A percentile compares a stretch with the other conserved stretches of the same genome.
phyloP scores from a whole-genome alignment of 2,888 invertebrate genomes.

The Xiphydria camelus region DNA sequence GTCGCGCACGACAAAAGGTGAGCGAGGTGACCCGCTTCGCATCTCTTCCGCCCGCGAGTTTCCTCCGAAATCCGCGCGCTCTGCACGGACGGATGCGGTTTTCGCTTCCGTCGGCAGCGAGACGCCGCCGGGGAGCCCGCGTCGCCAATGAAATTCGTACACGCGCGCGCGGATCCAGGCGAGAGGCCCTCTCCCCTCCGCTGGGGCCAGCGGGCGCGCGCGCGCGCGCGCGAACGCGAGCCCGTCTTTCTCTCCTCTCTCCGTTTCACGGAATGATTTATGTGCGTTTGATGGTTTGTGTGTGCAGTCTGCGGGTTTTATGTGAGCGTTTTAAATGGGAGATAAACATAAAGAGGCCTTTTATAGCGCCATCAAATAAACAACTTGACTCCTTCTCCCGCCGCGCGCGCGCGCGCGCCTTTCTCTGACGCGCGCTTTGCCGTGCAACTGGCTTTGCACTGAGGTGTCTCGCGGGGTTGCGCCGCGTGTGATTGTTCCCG shows the following conservation, averaged over 20 bases:
- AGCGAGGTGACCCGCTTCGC: too few relatives aligned
- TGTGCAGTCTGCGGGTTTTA: constrained; percentile 54
- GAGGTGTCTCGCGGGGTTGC: not conserved
- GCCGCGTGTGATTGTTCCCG: not conserved
- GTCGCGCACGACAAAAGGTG: too few relatives aligned
- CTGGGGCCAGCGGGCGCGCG: constrained; percentile 17
- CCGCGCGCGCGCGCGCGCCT: too few relatives aligned
- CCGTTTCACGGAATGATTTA: constrained; percentile 54
- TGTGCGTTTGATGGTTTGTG: constrained; percentile 54
- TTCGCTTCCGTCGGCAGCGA: too few relatives aligned
- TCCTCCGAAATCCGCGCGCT: too few relatives aligned
- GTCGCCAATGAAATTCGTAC: too few relatives aligned
- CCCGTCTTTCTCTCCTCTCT: too few relatives aligned
- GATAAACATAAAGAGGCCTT: constrained; percentile 59
- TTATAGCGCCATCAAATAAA: constrained; percentile 59
- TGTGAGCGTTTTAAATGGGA: constrained; percentile 57
- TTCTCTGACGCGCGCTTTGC: not conserved
- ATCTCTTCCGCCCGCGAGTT: too few relatives aligned
- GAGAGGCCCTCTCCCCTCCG: too few relatives aligned
- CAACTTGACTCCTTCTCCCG: constrained; percentile 56
- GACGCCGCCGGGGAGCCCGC: too few relatives aligned
- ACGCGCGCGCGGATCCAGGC: too few relatives aligned
- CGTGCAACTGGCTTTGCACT: not conserved
- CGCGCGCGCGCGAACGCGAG: constrained; percentile 22
- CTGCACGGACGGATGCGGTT: too few relatives aligned